Conservation (phyloP, 2,797 vertebrate species). For the Crypturellus tataupa region DNA sequence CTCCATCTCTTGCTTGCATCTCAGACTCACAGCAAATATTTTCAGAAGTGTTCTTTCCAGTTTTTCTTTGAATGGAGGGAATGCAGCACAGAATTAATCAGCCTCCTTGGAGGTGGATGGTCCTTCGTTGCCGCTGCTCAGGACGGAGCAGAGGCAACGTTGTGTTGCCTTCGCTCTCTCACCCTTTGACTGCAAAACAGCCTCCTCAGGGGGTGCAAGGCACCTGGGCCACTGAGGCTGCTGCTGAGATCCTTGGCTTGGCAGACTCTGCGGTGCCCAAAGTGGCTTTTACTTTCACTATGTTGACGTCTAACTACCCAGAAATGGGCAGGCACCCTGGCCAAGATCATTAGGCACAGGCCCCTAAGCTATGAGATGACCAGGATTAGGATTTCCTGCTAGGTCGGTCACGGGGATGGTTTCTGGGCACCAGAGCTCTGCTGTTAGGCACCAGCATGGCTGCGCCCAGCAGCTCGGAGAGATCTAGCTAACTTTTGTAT, state of each 20-base stretch:
- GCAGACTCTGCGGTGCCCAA: neutral
- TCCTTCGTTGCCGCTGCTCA: neutral
- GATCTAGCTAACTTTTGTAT: slow-evolving; percentile 21
- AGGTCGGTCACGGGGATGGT: slow-evolving; percentile 6
- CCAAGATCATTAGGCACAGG: slow-evolving; percentile 23
- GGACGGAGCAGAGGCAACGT: neutral
- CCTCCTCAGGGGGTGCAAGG: neutral
- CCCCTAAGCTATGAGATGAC: neutral
- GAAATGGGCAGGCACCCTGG: slow-evolving; percentile 29
- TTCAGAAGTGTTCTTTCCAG: neutral
- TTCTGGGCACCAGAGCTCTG: slow-evolving; percentile 7
- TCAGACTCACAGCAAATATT: neutral
- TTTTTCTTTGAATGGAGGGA: neutral
- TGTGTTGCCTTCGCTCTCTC: neutral
- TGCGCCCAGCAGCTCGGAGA: accelerated
- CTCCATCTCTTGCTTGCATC: neutral
- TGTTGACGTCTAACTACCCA: neutral
- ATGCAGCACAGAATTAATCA: neutral
- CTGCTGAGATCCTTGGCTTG: neutral
- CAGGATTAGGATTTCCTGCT: slow-evolving; percentile 34
- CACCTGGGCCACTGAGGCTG: neutral
- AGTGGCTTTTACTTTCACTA: slow-evolving; percentile 2
- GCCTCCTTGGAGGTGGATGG: neutral
- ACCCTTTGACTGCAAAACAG: neutral
- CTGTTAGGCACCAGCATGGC: neutral